Percentiles rank a stretch among this genome's conserved stretches.
Conservation (phyloP, 1,140 invertebrate genomes). For the Leptoteleia sp. region DNA sequence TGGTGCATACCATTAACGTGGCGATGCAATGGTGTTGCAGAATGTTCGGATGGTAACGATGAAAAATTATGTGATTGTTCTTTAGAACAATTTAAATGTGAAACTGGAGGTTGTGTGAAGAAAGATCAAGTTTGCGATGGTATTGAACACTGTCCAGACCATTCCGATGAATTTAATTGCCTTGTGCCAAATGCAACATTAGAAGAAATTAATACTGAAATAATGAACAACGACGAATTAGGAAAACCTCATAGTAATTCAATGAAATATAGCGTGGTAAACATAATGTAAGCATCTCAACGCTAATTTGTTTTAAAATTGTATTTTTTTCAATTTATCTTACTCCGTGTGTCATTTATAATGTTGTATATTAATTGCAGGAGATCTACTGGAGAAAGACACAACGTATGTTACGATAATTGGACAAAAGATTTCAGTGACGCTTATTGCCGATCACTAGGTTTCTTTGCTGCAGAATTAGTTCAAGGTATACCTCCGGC, state of each 20-base stretch:
- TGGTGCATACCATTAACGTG: slow-evolving; percentile 83
- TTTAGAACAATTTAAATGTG: slow-evolving; percentile 83
- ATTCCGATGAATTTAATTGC: slow-evolving; percentile 85
- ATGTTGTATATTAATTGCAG: slow-evolving; percentile 59
- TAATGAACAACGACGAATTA: slow-evolving; percentile 44
- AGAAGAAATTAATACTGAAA: slow-evolving; percentile 57
- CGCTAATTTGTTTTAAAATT: not conserved
- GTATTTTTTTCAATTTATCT: no score
- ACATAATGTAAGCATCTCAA: slow-evolving; percentile 71
- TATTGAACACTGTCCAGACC: slow-evolving; percentile 83
- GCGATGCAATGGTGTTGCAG: slow-evolving; percentile 84
- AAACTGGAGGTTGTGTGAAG: slow-evolving; percentile 83
- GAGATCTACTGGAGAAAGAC: slow-evolving; percentile 76
- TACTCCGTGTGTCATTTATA: no score
- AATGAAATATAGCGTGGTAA: slow-evolving; percentile 66
- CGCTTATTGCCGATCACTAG: slow-evolving; percentile 81
- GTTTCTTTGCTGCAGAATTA: slow-evolving; percentile 79
- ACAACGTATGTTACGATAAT: slow-evolving; percentile 80
- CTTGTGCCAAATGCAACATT: slow-evolving; percentile 69
- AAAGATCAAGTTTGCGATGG: slow-evolving; percentile 83
- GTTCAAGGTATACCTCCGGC: slow-evolving; percentile 72
- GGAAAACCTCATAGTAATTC: slow-evolving; percentile 45
- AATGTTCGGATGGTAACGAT: slow-evolving; percentile 86
- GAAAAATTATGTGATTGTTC: slow-evolving; percentile 84
- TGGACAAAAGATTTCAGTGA: slow-evolving; percentile 83